Evolutionary conservation across 2,888 invertebrate species (phyloP), one percentile per base, ranked within the genome.

Genomic region (Eudemis profundana): DNA sequence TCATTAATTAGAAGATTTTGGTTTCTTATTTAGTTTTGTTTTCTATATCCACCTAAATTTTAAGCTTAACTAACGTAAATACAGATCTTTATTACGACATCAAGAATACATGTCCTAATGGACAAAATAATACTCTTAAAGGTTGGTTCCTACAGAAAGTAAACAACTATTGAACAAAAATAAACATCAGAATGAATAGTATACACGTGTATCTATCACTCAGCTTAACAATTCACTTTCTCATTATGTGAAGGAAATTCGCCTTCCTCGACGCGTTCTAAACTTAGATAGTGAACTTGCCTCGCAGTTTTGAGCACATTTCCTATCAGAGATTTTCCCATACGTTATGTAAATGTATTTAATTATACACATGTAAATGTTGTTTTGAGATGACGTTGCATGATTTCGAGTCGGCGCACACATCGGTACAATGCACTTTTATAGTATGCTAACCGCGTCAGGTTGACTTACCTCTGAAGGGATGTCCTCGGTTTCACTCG

Each of bases 391-490:
- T 83, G 81, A 81, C 80, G 80, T 80, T 74, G 76, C 72, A 74
- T 76, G 76, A 61, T 65, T 64, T 60, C 23, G 51, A 67, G 63
- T 56, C 73, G 50, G 70, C 69, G 63, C 57, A 68, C 73, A 74
- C 72, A 72, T 73, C 69, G 84, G 84, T 84, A 86, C 87, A 89
- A 89, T 87, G 86, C 86, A 78, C 88, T 87, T 89, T 86, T 89
- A 87, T 84, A 85, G 85, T 84, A 85, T 84, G 84, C 85, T 75
- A 84, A 81, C 83, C 84, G 81, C 81, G 81, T 82, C 76, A 78
- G 76, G 75, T 53, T 53, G 44, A 47, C 76, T 76, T 70, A 81
- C 81, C 78, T 70, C 81, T 81, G 70, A 65, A 84, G 83, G 75
- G 85, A 73, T 72, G 83, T 42, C 66, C 66, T 46, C 36, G 36